These are phyloP conservation scores for Psammodynastes pulverulentus DNA, from an alignment of 2,113 vertebrate genomes.

Conservation along the genomic window DNA sequence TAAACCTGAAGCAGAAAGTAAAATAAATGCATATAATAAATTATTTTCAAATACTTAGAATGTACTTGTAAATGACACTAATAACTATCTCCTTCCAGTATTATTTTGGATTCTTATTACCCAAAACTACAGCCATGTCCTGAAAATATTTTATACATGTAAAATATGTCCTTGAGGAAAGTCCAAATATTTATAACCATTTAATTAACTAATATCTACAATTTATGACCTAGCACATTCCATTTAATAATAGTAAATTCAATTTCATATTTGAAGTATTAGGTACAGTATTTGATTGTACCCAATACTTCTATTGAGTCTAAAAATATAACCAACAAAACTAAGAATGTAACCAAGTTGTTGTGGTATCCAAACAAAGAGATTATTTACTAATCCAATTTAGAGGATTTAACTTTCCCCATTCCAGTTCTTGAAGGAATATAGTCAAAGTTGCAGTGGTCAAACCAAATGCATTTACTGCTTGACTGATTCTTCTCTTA, in stretches of 20 bases:
- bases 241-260: conserved; percentile 42
- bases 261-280: conserved; percentile 55
- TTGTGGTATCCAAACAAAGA: conserved; percentile 73
- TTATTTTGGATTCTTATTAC: not conserved
- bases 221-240: conserved; percentile 36
- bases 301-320: conserved; percentile 54
- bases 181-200: conserved; percentile 8
- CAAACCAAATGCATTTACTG: conserved; percentile 82
- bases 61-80: not conserved
- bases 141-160: not conserved
- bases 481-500: conserved; percentile 74
- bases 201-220: conserved; percentile 27
- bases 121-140: not conserved
- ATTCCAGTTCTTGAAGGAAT: conserved; percentile 80
- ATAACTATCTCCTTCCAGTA: not conserved
- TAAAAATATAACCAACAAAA: conserved; percentile 28
- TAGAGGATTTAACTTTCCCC: conserved; percentile 74
- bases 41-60: not conserved
- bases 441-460: conserved; percentile 72
- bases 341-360: conserved; percentile 67
- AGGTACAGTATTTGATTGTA: conserved; percentile 37
- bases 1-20: not conserved
- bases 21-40: not conserved
- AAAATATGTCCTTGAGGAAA: not conserved
- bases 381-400: conserved; percentile 84